Percentiles rank a stretch among this genome's conserved stretches.
These are phyloP conservation scores for Sarcophaga carnaria DNA, from an alignment of 2,888 invertebrate genomes.

Conservation along the genomic window DNA sequence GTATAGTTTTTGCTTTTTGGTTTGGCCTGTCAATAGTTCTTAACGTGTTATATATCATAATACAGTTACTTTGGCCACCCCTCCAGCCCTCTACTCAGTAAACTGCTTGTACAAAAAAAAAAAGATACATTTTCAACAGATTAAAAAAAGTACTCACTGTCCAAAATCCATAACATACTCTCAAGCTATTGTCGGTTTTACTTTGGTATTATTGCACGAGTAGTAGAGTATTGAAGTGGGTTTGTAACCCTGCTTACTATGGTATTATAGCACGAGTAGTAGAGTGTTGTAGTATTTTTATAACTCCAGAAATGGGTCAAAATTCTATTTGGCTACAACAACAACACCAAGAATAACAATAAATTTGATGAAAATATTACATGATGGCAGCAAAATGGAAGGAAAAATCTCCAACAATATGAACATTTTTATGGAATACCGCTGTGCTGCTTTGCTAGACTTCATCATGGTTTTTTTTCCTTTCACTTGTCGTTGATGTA, in stretches of 20 bases:
- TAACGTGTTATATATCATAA: slow-evolving; percentile 51
- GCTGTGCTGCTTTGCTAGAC: neutral
- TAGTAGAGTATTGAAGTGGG: too few species aligned
- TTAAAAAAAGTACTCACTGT: neutral
- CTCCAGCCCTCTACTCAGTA: neutral
- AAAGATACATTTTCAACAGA: slow-evolving; percentile 35
- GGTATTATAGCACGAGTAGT: too few species aligned
- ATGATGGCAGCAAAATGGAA: too few species aligned
- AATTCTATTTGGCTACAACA: neutral
- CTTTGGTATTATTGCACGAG: too few species aligned
- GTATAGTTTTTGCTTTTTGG: slow-evolving; percentile 7
- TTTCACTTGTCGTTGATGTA: slow-evolving; percentile 10
- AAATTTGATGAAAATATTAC: slow-evolving; percentile 13
- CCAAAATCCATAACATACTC: neutral
- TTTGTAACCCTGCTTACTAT: too few species aligned
- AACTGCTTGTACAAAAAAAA: neutral
- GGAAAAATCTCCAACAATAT: neutral
- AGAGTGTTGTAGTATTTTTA: neutral
- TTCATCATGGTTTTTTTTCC: neutral
- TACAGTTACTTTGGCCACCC: neutral
- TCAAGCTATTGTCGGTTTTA: neutral
- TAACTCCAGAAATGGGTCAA: slow-evolving; percentile 34
- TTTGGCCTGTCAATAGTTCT: slow-evolving; percentile 53
- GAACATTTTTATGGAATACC: slow-evolving; percentile 45
- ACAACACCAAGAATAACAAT: neutral